Percentiles rank a stretch among this genome's conserved stretches.
phyloP scores from a whole-genome alignment of 2,888 invertebrate species.

The Plutella xylostella region DNA sequence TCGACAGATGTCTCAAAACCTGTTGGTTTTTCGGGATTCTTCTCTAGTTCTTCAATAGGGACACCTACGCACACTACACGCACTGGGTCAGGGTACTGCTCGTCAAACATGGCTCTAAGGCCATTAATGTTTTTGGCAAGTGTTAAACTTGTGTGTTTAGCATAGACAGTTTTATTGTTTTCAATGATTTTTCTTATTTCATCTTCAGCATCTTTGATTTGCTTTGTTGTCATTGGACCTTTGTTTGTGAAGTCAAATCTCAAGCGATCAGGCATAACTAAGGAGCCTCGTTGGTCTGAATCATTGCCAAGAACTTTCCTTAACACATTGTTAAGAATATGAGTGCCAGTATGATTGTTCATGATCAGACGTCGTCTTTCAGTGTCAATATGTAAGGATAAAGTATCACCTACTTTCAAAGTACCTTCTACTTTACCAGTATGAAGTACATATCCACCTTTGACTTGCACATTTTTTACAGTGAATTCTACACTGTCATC shows the following conservation, averaged over 20 bases:
- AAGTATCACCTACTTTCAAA: constrained; percentile 86
- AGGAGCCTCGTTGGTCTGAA: constrained; percentile 95
- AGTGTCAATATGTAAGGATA: constrained; percentile 85
- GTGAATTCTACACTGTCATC: constrained; percentile 92
- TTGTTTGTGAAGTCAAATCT: constrained; percentile 98
- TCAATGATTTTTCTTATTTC: constrained; percentile 81
- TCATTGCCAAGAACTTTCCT: constrained; percentile 90
- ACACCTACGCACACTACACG: constrained; percentile 94
- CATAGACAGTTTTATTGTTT: constrained; percentile 84
- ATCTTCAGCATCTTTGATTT: constrained; percentile 89
- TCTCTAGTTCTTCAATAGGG: constrained; percentile 88
- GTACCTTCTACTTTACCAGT: constrained; percentile 89
- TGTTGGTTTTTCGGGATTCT: constrained; percentile 83
- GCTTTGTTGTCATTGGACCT: constrained; percentile 87
- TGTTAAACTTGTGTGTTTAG: constrained; percentile 85
- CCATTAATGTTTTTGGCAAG: constrained; percentile 93
- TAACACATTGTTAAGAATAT: constrained; percentile 94
- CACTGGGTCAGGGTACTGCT: constrained; percentile 98
- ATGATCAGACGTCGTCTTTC: constrained; percentile 90
- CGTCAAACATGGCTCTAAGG: constrained; percentile 97
- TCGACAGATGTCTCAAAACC: constrained; percentile 94
- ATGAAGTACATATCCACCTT: constrained; percentile 96
- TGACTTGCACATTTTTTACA: constrained; percentile 93
- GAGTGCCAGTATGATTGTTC: constrained; percentile 99
- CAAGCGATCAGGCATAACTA: constrained; percentile 96